A percentile compares a stretch with the other conserved stretches of the same genome.
Conservation (phyloP, 2,888 invertebrate species). For the Scaptomyza cyrtandrae region DNA sequence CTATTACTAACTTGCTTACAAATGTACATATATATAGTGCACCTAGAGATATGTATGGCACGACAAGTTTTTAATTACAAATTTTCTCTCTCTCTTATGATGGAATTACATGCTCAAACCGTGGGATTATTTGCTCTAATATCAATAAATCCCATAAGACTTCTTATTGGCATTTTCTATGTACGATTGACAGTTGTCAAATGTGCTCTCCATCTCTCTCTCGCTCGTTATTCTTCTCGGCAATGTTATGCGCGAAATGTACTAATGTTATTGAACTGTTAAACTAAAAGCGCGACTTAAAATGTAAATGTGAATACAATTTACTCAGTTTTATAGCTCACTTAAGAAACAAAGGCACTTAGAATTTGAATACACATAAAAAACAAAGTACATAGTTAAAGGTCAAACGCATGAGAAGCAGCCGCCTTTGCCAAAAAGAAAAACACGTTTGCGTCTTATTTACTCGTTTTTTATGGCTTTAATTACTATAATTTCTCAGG, state of each 20-base stretch:
- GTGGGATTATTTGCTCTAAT: conserved; percentile 22
- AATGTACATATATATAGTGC: background rate
- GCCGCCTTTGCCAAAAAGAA: conserved; percentile 33
- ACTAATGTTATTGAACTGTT: background rate
- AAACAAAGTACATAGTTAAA: conserved; percentile 31
- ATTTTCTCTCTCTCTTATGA: conserved; percentile 12
- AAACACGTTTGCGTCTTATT: conserved; percentile 57
- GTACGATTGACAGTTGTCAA: background rate
- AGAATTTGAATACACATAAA: conserved; percentile 15
- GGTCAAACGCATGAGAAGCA: conserved; percentile 21
- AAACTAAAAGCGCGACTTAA: too few species aligned
- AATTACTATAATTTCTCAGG: conserved; percentile 75
- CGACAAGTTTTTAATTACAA: conserved; percentile 26
- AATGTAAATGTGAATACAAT: too few species aligned
- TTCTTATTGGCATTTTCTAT: background rate
- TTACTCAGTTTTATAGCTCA: too few species aligned
- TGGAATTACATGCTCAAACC: conserved; percentile 8
- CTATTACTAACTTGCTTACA: conserved; percentile 5
- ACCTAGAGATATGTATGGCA: conserved; percentile 1
- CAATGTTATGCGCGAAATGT: background rate
- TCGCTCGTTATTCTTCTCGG: background rate
- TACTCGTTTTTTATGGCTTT: conserved; percentile 67
- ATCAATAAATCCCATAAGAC: background rate
- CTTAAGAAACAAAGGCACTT: conserved; percentile 25
- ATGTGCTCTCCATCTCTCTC: background rate